Percentiles rank a stretch among this genome's conserved stretches.
Conservation (phyloP, 2,113 vertebrate species). For the Scophthalmus maximus region DNA sequence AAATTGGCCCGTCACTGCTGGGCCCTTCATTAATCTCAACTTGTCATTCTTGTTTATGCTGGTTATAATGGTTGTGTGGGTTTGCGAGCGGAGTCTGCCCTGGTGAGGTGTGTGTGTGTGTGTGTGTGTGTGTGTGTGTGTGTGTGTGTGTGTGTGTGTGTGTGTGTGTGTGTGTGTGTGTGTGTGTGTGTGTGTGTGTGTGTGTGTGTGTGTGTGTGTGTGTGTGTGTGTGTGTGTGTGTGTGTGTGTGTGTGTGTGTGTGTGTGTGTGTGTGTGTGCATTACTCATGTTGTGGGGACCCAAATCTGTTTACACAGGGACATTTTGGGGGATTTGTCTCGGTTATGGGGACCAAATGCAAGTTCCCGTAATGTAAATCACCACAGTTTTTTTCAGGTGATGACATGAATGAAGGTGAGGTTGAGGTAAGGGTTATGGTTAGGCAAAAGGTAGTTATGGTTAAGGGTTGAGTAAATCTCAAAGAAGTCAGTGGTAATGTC, state of each 20-base stretch:
- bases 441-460: background rate
- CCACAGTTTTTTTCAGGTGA: no score
- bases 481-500: background rate
- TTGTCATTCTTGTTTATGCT: conserved; percentile 98
- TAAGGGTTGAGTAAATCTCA: background rate
- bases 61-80: conserved; percentile 87
- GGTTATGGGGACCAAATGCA: background rate
- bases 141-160: no score
- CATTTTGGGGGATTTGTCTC: background rate
- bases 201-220: conserved; percentile 19
- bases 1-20: conserved; percentile 94
- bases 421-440: background rate
- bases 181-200: conserved; percentile 57
- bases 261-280: background rate
- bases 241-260: no score
- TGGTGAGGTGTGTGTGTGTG: conserved; percentile 73
- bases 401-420: background rate
- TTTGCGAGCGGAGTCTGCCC: no score
- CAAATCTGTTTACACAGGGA: background rate
- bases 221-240: no score
- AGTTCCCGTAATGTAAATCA: background rate
- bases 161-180: no score
- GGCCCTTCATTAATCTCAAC: conserved; percentile 98
- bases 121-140: background rate
- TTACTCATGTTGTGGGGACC: background rate